phyloP scores from a whole-genome alignment of 2,888 invertebrate species.

The Saturnia pavonia region DNA sequence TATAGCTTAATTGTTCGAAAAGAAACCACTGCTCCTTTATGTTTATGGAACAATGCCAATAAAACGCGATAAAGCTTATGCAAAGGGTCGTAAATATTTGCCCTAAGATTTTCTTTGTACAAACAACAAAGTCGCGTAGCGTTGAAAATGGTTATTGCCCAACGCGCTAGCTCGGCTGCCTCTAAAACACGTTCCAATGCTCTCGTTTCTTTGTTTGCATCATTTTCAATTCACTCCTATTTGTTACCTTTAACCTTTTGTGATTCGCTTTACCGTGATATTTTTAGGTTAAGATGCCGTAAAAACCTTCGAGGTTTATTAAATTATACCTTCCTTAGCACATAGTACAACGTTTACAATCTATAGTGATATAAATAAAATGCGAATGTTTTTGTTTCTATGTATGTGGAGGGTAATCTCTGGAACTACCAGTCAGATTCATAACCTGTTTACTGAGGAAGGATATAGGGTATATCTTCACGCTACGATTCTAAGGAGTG shows the following conservation, averaged over 20 bases:
- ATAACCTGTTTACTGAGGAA: no score
- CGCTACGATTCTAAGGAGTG: no score
- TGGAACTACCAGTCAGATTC: no score
- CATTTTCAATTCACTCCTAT: conserved; percentile 47
- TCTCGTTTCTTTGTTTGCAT: conserved; percentile 49
- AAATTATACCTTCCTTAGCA: neutral
- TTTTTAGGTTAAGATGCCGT: conserved; percentile 13
- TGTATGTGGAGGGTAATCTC: no score
- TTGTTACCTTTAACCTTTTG: conserved; percentile 45
- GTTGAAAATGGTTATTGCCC: conserved; percentile 64
- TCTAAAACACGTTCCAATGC: conserved; percentile 50
- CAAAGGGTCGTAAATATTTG: conserved; percentile 36
- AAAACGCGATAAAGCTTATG: conserved; percentile 29
- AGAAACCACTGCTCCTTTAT: neutral
- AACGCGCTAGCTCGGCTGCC: conserved; percentile 49
- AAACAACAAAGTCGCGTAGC: conserved; percentile 42
- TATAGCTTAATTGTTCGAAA: neutral
- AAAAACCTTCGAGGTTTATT: neutral
- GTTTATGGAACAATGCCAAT: conserved; percentile 6
- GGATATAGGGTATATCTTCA: no score
- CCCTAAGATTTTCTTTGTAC: conserved; percentile 45
- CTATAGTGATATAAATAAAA: no score
- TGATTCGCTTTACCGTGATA: conserved; percentile 19
- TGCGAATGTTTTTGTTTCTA: no score
- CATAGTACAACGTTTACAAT: neutral